Evolutionary conservation across 2,113 vertebrate genomes (phyloP).

Genomic region (Hemibates koningsi): DNA sequence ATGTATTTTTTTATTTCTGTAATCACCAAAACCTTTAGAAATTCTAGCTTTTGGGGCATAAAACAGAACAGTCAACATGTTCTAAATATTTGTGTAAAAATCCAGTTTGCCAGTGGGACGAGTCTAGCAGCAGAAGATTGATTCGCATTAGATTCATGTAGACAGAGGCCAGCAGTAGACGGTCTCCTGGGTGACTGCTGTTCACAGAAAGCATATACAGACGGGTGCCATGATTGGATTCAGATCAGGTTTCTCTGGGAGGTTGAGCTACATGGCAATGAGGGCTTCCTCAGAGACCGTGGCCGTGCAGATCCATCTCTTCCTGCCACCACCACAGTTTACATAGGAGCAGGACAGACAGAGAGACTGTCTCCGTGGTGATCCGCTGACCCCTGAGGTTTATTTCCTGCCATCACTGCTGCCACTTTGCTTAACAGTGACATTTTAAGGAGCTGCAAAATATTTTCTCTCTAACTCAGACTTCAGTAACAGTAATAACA

Average conservation of each 20-base stretch:
- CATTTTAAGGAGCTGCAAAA: neutral
- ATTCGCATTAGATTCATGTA: constrained; percentile 35
- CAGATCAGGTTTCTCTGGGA: constrained; percentile 58
- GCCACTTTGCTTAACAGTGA: neutral
- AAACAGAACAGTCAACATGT: neutral
- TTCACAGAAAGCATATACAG: constrained; percentile 28
- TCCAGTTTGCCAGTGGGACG: neutral
- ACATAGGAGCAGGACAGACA: constrained; percentile 35
- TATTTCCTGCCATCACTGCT: constrained; percentile 3
- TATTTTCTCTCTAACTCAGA: neutral
- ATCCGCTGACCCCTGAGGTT: constrained; percentile 8
- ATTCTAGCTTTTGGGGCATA: neutral
- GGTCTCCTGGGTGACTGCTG: constrained; percentile 42
- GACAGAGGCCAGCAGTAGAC: constrained; percentile 27
- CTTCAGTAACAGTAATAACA: neutral
- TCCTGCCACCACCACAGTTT: constrained; percentile 24
- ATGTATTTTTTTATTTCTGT: neutral
- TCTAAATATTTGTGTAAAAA: neutral
- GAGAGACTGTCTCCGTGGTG: neutral
- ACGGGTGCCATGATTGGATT: constrained; percentile 53
- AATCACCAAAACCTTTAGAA: neutral
- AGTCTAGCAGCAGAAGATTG: constrained; percentile 1
- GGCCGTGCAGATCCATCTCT: constrained; percentile 49
- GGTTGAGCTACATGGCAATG: constrained; percentile 44
- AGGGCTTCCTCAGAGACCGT: constrained; percentile 44